A percentile compares a stretch with the other conserved stretches of the same genome.
Conservation (phyloP, 2,888 invertebrate genomes). For the Eristalis tenax region DNA sequence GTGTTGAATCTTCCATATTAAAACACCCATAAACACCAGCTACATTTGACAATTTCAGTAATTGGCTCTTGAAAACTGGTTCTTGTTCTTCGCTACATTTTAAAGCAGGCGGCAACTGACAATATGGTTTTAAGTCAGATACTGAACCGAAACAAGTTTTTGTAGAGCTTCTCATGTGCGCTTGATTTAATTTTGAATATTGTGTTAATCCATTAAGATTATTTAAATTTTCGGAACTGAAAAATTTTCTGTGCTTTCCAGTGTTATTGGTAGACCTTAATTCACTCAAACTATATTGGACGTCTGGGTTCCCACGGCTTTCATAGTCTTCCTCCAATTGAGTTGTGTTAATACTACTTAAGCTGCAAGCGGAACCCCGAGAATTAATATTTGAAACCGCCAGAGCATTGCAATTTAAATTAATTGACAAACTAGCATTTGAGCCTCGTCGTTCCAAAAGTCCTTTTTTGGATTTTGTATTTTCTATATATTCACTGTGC, state of each 20-base stretch:
- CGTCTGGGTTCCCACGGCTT: conserved; percentile 19
- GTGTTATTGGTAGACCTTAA: not conserved
- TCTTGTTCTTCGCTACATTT: conserved; percentile 39
- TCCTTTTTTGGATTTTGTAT: conserved; percentile 80
- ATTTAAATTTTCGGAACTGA: conserved; percentile 80
- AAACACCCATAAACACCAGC: not conserved
- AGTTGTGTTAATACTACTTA: conserved; percentile 79
- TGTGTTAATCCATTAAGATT: conserved; percentile 75
- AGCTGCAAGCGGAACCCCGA: conserved; percentile 82
- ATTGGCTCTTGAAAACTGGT: conserved; percentile 18
- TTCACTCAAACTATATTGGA: conserved; percentile 11
- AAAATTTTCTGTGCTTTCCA: conserved; percentile 79
- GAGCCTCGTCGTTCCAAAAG: conserved; percentile 93
- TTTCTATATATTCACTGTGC: conserved; percentile 12
- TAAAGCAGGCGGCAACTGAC: conserved; percentile 30
- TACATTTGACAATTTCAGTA: conserved; percentile 1
- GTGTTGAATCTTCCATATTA: conserved; percentile 13
- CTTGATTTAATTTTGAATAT: conserved; percentile 77
- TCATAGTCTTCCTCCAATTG: conserved; percentile 65
- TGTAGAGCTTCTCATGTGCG: conserved; percentile 75
- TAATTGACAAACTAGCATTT: conserved; percentile 93
- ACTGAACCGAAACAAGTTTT: conserved; percentile 81
- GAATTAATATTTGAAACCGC: conserved; percentile 83
- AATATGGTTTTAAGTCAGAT: conserved; percentile 80
- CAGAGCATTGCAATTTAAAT: conserved; percentile 82